Evolutionary conservation across 2,113 vertebrate genomes (phyloP), one percentile per base, ranked within the genome.

Genomic region (Triplophysa dalaica): DNA sequence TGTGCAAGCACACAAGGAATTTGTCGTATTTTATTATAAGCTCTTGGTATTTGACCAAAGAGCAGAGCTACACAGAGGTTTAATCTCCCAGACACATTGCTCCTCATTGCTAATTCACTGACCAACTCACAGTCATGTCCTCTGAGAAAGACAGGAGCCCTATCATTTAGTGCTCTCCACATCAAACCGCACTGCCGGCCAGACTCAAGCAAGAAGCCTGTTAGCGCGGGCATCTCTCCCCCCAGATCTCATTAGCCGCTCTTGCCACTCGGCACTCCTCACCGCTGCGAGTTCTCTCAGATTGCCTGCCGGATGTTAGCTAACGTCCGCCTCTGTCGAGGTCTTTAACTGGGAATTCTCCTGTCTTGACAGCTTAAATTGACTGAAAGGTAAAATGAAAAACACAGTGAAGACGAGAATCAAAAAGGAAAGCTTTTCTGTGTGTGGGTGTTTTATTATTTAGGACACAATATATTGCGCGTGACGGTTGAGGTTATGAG

Each of bases 151-250:
- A 54, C 75, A 65, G 19, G 61, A 77, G 21, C 61, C 62, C 75
- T 65, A 77, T 77, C 62, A 77, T 77, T 54, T 77, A 75, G 73
- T 75, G 60, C 62, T 54, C 62, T 65, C 75, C 62, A 77, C 61
- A 62, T 75, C 60, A 75, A 63, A 24, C 73, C 60, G 16, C 60
- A 75, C 33, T 75, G 73, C 73, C 63, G 43, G 8, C 41, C 60
- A 50, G 60, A 75, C 60, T 75, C 4, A 63, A 45, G 73, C 73
- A 45, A 58, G 60, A 50, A 65, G 62, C 45, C 75, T 77, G 75
- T 77, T 65, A 65, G 75, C 24, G 13, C 41, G 24, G 50, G 19
- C 75, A 38, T 77, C 62, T 77, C 75, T 66, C 45, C 62, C 62
- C 19, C 45, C 48, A 77, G 75, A 77, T 77, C 75, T 77, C 75